A percentile compares a stretch with the other conserved stretches of the same genome.
Evolutionary conservation across 2,797 vertebrate genomes (phyloP).

Genomic region (Oceanodroma leucorhoa): DNA sequence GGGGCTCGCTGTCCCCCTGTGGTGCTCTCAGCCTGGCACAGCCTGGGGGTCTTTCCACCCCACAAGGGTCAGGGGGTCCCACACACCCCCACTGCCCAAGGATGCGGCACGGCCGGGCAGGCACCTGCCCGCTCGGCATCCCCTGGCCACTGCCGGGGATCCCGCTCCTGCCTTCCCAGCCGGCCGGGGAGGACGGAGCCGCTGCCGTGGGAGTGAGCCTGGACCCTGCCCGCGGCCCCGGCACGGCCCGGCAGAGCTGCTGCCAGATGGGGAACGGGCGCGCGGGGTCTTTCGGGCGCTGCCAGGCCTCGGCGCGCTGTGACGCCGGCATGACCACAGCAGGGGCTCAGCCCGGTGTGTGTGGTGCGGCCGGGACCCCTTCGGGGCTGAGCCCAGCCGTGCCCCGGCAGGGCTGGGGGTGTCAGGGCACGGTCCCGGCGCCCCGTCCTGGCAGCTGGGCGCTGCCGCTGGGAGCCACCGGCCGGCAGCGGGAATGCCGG

Average conservation of each 20-base stretch:
- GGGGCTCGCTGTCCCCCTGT: fast-evolving
- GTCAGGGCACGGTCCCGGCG: fast-evolving
- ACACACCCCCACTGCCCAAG: background rate
- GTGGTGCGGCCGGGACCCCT: fast-evolving
- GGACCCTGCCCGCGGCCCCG: background rate
- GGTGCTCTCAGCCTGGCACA: background rate
- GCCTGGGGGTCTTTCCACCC: no score
- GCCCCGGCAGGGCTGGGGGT: background rate
- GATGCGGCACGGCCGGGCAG: fast-evolving
- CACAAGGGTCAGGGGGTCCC: background rate
- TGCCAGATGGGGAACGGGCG: background rate
- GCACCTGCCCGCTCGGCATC: background rate
- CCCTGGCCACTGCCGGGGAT: background rate
- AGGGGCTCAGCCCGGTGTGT: background rate
- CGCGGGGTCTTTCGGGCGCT: background rate
- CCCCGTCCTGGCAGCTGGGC: fast-evolving
- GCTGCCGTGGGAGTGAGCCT: background rate
- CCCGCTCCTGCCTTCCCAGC: background rate
- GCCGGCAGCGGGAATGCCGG: fast-evolving
- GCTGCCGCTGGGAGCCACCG: fast-evolving
- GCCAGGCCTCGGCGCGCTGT: background rate
- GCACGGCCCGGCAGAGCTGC: background rate
- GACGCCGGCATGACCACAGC: background rate
- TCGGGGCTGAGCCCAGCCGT: no score
- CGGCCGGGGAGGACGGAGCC: fast-evolving